Evolutionary conservation across 2,888 invertebrate species (phyloP), one percentile per base, ranked within the genome.

Genomic region (Lutraria lutraria): DNA sequence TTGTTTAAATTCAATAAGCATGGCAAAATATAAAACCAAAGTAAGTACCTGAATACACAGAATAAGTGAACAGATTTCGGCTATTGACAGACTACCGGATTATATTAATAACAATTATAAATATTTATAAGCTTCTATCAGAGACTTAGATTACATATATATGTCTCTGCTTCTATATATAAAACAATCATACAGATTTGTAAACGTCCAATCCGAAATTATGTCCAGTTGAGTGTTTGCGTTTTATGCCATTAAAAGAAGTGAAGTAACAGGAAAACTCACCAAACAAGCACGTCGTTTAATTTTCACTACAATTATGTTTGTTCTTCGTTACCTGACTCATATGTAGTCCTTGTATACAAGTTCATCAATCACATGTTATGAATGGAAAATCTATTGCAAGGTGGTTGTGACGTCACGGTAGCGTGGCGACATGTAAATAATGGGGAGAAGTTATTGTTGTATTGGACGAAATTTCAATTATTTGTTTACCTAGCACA

Each of bases 381-480:
- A 86, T 86, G 89, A 89, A 92, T 90, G 90, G 88, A 88, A 91
- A 86, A 91, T 88, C 83, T 84, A 90, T 86, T 85, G 88, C 85
- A 83, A 92, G 90, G 93, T 92, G 90, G 88, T 21, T 88, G 90
- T 88, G 88, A 94, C 93, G 93, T 93, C 92, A 91, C 85, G n/a
- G 93, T 94, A 90, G 81, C 94, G 89, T 93, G 92, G 93, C 89
- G 93, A 94, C 94, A 90, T 93, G 93, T 94, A 94, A 94, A 94
- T 93, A 94, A 86, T 54, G 68, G 93, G 93, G 93, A 80, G 52
- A n/a, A 80, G 60, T 80, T 31, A 85, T 85, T 85, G 79, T 8
- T 31, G 31, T 76, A 16, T 72, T 52, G 16, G 76, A 16, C 29
- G 76, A 76, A 19, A 76, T 34, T 76, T n/a, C 31, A 34, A 4